phyloP scores from a whole-genome alignment of 2,888 invertebrate species.

The Busseola fusca region DNA sequence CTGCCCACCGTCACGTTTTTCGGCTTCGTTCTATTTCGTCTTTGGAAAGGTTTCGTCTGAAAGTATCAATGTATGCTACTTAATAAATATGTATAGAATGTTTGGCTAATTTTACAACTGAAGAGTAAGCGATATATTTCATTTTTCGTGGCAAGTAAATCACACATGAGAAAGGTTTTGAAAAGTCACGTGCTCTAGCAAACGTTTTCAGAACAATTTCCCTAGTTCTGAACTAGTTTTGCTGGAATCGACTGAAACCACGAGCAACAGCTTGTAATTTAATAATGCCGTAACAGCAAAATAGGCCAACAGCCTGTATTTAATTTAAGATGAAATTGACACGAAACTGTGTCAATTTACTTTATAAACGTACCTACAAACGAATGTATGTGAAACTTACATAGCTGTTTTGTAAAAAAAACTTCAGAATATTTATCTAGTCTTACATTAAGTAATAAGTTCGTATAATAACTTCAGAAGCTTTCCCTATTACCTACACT shows the following conservation, averaged over 20 bases:
- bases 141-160: neutral
- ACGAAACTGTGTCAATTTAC: neutral
- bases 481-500: neutral
- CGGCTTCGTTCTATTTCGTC: slow-evolving; percentile 60
- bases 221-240: no score
- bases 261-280: neutral
- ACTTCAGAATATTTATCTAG: neutral
- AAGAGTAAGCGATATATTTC: neutral
- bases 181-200: neutral
- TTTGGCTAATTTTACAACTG: neutral
- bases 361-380: neutral
- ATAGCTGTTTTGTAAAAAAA: neutral
- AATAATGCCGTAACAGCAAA: neutral
- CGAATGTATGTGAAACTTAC: neutral
- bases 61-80: slow-evolving; percentile 26
- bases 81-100: neutral
- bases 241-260: neutral
- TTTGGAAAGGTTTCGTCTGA: slow-evolving; percentile 64
- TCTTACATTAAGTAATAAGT: neutral
- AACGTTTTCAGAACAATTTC: neutral
- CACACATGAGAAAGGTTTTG: neutral
- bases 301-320: neutral
- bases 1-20: slow-evolving; percentile 67
- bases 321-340: neutral
- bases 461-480: neutral